phyloP scores from a whole-genome alignment of 2,113 vertebrate genomes.

The Notothenia rossii region DNA sequence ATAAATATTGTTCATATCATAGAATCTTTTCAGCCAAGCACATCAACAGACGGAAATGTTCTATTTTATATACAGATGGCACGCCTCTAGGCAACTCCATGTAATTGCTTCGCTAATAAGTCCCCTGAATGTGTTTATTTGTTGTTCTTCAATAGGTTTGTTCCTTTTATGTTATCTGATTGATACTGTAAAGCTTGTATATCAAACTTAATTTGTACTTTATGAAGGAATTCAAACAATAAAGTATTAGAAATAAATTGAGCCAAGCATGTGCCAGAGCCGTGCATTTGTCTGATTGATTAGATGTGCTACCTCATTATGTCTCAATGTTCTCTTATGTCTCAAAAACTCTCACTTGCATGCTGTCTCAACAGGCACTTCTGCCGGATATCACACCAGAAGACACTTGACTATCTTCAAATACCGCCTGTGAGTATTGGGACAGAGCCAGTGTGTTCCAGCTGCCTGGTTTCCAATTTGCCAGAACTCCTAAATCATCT shows the following conservation, averaged over 20 bases:
- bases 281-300: neutral
- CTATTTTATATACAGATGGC: neutral
- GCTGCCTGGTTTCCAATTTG: neutral
- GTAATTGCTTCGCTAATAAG: neutral
- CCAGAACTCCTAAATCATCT: neutral
- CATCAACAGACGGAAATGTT: neutral
- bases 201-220: neutral
- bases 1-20: neutral
- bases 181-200: too few relatives aligned
- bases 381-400: constrained; percentile 13
- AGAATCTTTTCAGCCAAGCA: too few relatives aligned
- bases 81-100: neutral
- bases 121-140: too few relatives aligned
- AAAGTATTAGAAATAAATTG: neutral
- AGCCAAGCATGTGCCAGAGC: neutral
- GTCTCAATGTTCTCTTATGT: neutral
- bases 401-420: constrained; percentile 29
- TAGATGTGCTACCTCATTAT: neutral
- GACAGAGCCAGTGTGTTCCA: constrained; percentile 5
- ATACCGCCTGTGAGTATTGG: neutral
- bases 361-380: constrained; percentile 4
- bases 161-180: neutral
- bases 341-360: neutral
- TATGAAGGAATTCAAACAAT: neutral
- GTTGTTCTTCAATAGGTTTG: neutral